Base-by-base conservation (phyloP, 2,113 vertebrate species). In the Balaenoptera acutorostrata region DNA sequence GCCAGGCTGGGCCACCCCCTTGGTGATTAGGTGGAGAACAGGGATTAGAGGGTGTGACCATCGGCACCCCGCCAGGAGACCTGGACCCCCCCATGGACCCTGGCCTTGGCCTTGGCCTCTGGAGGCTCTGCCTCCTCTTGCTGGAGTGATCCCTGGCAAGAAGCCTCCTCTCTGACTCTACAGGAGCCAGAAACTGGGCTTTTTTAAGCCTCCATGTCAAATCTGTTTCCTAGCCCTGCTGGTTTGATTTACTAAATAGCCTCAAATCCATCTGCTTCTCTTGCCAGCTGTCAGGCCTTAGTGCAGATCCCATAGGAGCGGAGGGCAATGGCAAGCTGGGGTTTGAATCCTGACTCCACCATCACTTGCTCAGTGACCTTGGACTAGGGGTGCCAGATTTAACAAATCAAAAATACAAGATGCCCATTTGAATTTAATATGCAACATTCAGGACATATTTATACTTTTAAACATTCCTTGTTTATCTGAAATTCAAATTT, bases 401-500 rank as follows among this genome's bases (percentile, higher is more conserved):
- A 61, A 61, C 36, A 46, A 93, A 59, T 88, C 41, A 95, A 88
- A 96, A 78, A 80, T 46, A 44, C 33, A 69, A 33, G 36, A 84
- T 66, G 68, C 87, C 92, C 55, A 49, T 93, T 39, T 78, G 84
- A 93, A 93, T 92, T 89, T 83, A 90, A 92, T 89, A 90, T 82
- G 87, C 72, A 74, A 86, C 80, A 81, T 92, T 86, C 29, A 55
- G 83, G 94, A 64, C 59, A 39, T 84, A 71, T 64, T 85, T 92
- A 81, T 84, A 82, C 71, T 91, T 95, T 49, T 13, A 69, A 92
- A 90, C 93, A 77, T 49, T 69, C 46, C 20, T 81, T 82, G 66
- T 86, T 68, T 91, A 91, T 92, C 95, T 96, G 96, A 92, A 97
- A 97, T 95, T 96, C 94, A 87, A 94, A 97, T 95, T 33, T 36